Base-by-base conservation (phyloP, 2,888 invertebrate genomes). In the Lasioglossum figueresi region DNA sequence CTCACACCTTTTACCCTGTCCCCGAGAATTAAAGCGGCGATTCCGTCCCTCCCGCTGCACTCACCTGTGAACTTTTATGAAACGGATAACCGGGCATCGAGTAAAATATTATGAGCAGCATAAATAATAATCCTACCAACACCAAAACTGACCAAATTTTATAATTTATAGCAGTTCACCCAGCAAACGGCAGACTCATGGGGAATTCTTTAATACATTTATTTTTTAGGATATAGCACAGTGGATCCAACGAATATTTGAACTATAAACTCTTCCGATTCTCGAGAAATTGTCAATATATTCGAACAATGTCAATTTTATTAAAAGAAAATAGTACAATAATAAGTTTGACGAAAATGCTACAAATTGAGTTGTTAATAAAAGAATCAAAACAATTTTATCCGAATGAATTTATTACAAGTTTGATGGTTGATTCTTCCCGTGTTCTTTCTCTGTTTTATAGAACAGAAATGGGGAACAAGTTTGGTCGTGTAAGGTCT, bases 51-150 rank as follows among this genome's bases (percentile, higher is more conserved):
- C 31, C 34, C 74, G 80, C 68, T 76, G 59, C 10, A 80, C 84
- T 80, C 80, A 79, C 19, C 63, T 79, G 59, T 27, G 82, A 89
- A 80, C 66, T 43, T 83, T 79, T 43, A 48, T 80, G 10, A 73
- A 82, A 27, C 16, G 27, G 14, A 59, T 27, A 59, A 16, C 27
- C 27, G 52, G 23, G 5, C 59, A 59, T 59, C 59, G 59, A 59
- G 14, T 59, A 23, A 23, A 52, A 52, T 52, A 23, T 52, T 23
- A 52, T 23, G 52, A 52, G 52, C 23, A 23, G 10, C 52, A 52
- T 52, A 52, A 52, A 52, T n/a, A 52, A 23, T 52, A 52, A 52
- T 23, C 10, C 23, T 3, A 23, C 52, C 19, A 52, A 23, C 52
- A 52, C 2, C 52, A 23, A 10, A 52, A 23, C 23, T 52, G 23